Base-by-base conservation (phyloP, 2,888 invertebrate genomes). In the Agrotis puta region DNA sequence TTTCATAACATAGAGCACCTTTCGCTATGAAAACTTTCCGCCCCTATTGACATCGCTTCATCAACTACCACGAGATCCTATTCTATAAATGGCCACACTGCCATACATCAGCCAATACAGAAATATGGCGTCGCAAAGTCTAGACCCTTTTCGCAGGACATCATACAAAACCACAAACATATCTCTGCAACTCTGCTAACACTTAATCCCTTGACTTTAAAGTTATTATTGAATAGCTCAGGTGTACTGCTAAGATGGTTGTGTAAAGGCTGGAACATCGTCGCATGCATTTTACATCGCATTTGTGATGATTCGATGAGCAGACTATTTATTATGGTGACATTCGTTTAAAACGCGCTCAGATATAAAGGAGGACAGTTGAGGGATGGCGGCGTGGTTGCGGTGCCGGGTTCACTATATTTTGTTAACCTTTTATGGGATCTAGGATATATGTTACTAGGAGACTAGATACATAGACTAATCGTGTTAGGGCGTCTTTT, bases 211-310 rank as follows among this genome's bases (percentile, higher is more conserved):
- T 45, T 6, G 48, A n/a, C n/a, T 27, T 74, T 77, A 64, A 74
- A 58, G n/a, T 71, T 24, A 59, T 64, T 39, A 59, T 81, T 45
- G 66, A 43, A 39, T 68, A 14, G 14, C n/a, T 11, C 7, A 48
- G 45, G n/a, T 69, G 62, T 74, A 13, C 53, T 27, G 20, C 16
- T 39, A 77, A 48, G 70, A 63, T 73, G 76, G 79, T 77, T 74
- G 83, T 85, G 77, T 85, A 87, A 87, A 85, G 83, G 83, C 84
- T 84, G 81, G 89, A 88, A 89, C 87, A 89, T 87, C 84, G 90
- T 85, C 83, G 87, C 88, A 88, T 91, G 89, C 89, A 90, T 92
- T 92, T 91, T 90, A 87, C 90, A 90, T 90, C 86, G 87, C 87
- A 86, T 88, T 90, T 88, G 91, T 89, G 88, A 91, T 85, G 89